Evolutionary conservation across 2,888 invertebrate genomes (phyloP), one percentile per base, ranked within the genome.

Genomic region (Polydrusus pterygomalis): DNA sequence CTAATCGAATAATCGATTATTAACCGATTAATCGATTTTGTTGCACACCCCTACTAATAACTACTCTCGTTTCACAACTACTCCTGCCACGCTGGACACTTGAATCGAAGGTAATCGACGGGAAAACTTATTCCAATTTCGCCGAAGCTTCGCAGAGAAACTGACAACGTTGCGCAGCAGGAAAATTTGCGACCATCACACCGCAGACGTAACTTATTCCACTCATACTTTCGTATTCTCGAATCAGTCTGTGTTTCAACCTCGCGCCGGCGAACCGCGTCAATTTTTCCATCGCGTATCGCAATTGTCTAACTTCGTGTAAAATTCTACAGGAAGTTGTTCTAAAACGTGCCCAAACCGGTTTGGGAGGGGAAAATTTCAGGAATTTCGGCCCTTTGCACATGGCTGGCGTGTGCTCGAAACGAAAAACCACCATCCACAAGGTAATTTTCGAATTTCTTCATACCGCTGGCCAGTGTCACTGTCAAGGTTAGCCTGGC

Each of bases 401-500:
- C 63, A 71, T 71, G 70, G 70, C 62, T 49, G 20, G 9, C 11
- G 51, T 5, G 25, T n/a, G 60, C 17, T 17, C 13, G 3, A 9
- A 9, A 9, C 13, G 49, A 18, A 45, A 38, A 10, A 38, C 69
- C 13, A 13, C 15, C 18, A 25, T 34, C 8, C 8, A 70, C 65
- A 65, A 72, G 71, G 71, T 72, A 72, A 72, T 15, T 38, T 43
- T 11, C 43, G 13, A 43, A 43, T n/a, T 10, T 34, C 38, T 60
- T 60, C 58, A 18, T 40, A 38, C 38, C 11, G 58, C 17, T 47
- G 43, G 11, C 43, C 40, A 69, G 43, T 69, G 64, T 64, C 64
- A 74, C 67, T 74, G 74, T 56, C 74, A 74, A 74, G 74, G 74
- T 74, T 74, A 74, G 10, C 45, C 60, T 10, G 15, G 20, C 49